Conservation (phyloP, 92 coral and sea anemone genomes). For the Epizoanthus rinbou region DNA sequence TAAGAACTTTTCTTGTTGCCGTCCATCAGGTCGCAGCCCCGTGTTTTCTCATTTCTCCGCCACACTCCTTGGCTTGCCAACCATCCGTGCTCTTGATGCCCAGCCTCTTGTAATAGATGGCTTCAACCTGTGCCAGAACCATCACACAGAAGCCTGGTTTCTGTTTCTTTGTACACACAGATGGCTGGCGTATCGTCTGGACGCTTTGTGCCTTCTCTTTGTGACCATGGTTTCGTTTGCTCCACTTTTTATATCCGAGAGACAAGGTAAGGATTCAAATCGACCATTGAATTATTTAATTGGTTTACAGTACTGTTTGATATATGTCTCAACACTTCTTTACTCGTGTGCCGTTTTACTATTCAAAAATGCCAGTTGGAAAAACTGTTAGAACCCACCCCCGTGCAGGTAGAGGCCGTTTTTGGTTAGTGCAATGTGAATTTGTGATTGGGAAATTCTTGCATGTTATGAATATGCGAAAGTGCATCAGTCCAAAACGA, state of each 20-base stretch:
- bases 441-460: neutral
- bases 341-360: no score
- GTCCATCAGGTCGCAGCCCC: constrained; percentile 82
- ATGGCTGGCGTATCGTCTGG: constrained; percentile 91
- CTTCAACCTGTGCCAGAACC: constrained; percentile 82
- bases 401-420: no score
- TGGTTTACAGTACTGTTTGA: neutral
- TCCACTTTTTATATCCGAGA: constrained; percentile 79
- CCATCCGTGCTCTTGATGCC: constrained; percentile 78
- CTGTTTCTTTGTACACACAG: constrained; percentile 72
- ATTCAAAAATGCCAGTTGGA: no score
- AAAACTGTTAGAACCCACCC: no score
- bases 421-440: no score
- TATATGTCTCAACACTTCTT: neutral
- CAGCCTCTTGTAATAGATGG: constrained; percentile 67
- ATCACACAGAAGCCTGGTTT: constrained; percentile 87
- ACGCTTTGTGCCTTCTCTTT: constrained; percentile 71
- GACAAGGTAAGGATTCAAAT: constrained; percentile 56
- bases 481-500: no score
- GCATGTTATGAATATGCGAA: no score
- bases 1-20: neutral
- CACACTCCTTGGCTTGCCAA: constrained; percentile 77
- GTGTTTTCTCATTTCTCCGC: constrained; percentile 84
- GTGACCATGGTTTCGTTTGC: constrained; percentile 87
- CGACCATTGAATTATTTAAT: neutral